Evolutionary conservation across 2,113 vertebrate species (phyloP).

Genomic region (Larimichthys crocea): DNA sequence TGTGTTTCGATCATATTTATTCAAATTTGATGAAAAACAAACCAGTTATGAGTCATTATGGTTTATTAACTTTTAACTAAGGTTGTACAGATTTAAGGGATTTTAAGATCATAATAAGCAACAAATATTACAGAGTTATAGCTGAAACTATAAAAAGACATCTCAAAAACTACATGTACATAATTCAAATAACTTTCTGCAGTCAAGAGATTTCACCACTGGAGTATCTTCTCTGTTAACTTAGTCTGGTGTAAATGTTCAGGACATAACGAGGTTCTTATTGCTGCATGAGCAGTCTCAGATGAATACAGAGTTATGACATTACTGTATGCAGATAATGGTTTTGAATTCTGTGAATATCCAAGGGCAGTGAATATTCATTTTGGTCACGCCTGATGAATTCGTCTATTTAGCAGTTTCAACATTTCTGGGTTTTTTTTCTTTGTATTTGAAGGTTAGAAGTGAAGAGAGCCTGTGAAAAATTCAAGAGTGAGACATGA

Average conservation of each 20-base stretch:
- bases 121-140: too few species aligned
- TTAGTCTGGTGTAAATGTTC: neutral
- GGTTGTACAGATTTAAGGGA: too few species aligned
- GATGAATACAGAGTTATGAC: conserved; percentile 6
- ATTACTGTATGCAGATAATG: neutral
- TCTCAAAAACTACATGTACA: too few species aligned
- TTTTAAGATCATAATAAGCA: too few species aligned
- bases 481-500: neutral
- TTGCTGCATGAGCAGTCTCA: neutral
- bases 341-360: neutral
- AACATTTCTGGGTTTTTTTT: neutral
- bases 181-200: too few species aligned
- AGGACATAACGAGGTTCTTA: neutral
- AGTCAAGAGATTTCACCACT: too few species aligned
- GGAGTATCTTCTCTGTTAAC: too few species aligned
- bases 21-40: too few species aligned
- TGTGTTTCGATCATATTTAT: too few species aligned
- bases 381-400: neutral
- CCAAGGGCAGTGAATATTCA: neutral
- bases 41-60: too few species aligned
- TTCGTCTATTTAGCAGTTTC: neutral
- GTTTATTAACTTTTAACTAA: too few species aligned
- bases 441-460: neutral
- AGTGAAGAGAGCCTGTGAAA: neutral
- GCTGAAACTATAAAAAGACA: too few species aligned